Conservation (phyloP, 1,140 invertebrate species). For the Drosophila pseudoananassae region DNA sequence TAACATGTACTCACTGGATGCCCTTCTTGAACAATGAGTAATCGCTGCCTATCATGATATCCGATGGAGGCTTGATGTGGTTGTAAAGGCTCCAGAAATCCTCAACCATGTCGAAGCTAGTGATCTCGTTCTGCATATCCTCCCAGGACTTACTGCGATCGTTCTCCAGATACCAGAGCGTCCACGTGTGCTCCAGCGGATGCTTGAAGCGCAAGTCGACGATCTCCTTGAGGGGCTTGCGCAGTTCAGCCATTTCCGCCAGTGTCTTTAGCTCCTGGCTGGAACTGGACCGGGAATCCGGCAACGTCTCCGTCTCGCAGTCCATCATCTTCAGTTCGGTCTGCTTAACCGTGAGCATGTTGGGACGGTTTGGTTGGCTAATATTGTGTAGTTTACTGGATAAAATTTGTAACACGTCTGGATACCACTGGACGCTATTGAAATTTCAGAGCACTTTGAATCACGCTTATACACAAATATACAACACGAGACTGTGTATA, state of each 20-base stretch:
- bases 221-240: slow-evolving; percentile 7
- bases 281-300: slow-evolving; percentile 36
- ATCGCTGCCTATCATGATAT: slow-evolving; percentile 94
- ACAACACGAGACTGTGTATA: slow-evolving; percentile 44
- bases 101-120: slow-evolving; percentile 97
- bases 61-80: slow-evolving; percentile 97
- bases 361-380: neutral
- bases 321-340: slow-evolving; percentile 50
- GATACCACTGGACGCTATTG: slow-evolving; percentile 16
- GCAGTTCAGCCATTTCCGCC: slow-evolving; percentile 17
- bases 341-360: slow-evolving; percentile 52
- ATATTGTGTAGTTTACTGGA: neutral
- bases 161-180: slow-evolving; percentile 98
- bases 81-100: slow-evolving; percentile 95
- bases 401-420: slow-evolving; percentile 23
- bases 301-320: slow-evolving; percentile 29
- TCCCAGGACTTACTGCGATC: slow-evolving; percentile 96
- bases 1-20: slow-evolving; percentile 86
- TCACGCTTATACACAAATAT: slow-evolving; percentile 25
- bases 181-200: slow-evolving; percentile 98
- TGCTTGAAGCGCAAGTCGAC: slow-evolving; percentile 87
- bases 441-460: slow-evolving; percentile 41
- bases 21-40: slow-evolving; percentile 99
- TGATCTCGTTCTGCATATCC: slow-evolving; percentile 92
- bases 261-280: slow-evolving; percentile 25